Evolutionary conservation across 2,888 invertebrate species (phyloP).

Genomic region (Quadriops clusia): DNA sequence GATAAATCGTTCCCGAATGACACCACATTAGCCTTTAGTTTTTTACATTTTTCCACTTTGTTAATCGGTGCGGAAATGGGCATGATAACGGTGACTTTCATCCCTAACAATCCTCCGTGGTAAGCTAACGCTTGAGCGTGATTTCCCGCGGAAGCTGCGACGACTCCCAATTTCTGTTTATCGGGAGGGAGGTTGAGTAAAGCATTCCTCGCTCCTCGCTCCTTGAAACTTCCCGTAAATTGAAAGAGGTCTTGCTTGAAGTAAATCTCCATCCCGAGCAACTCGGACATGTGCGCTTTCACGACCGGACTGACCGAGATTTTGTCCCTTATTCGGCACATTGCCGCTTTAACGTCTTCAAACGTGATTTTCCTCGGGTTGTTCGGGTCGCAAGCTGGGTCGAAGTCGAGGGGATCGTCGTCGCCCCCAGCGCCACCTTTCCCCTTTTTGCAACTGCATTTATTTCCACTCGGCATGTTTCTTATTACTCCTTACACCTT

Average conservation of each 20-base stretch:
- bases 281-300: slow-evolving; percentile 71
- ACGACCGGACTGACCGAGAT: slow-evolving; percentile 77
- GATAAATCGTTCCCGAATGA: slow-evolving; percentile 72
- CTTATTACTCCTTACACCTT: no score
- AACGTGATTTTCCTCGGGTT: slow-evolving; percentile 62
- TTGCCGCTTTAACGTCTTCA: slow-evolving; percentile 81
- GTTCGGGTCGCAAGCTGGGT: slow-evolving; percentile 51
- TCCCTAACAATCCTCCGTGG: slow-evolving; percentile 50
- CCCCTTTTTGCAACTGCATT: no score
- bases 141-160: slow-evolving; percentile 89
- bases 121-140: slow-evolving; percentile 75
- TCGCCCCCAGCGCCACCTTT: no score
- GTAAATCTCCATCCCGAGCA: slow-evolving; percentile 75
- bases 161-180: slow-evolving; percentile 65
- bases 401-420: no score
- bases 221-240: slow-evolving; percentile 93
- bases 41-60: slow-evolving; percentile 83
- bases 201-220: slow-evolving; percentile 83
- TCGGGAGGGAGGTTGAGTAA: slow-evolving; percentile 62
- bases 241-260: slow-evolving; percentile 92
- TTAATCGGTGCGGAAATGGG: slow-evolving; percentile 89
- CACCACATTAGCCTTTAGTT: slow-evolving; percentile 75
- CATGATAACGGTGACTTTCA: slow-evolving; percentile 79
- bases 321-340: slow-evolving; percentile 75
- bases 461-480: no score